These are phyloP conservation scores for Lacanobia oleracea DNA, from an alignment of 2,888 invertebrate genomes.

Conservation along the genomic window DNA sequence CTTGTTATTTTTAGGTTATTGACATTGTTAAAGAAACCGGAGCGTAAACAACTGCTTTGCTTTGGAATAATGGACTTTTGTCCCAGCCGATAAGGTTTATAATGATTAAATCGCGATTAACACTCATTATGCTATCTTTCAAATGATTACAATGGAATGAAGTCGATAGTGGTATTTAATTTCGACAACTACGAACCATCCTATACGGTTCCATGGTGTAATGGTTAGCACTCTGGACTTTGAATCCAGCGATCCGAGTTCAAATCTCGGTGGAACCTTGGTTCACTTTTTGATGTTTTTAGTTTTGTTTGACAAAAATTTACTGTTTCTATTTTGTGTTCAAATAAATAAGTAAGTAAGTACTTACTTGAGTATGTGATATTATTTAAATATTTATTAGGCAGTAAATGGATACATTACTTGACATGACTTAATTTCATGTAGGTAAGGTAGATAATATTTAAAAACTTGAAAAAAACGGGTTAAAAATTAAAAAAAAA, in stretches of 20 bases:
- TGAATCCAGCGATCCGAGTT: constrained; percentile 96
- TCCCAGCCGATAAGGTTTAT: background rate
- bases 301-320: background rate
- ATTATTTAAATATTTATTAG: no score
- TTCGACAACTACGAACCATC: constrained; percentile 1
- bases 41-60: background rate
- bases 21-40: constrained; percentile 15
- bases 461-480: no score
- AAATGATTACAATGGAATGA: background rate
- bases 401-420: no score
- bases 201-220: constrained; percentile 93
- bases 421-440: no score
- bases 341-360: no score
- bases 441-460: no score
- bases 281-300: constrained; percentile 42
- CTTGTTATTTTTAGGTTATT: constrained; percentile 22
- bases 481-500: no score
- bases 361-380: no score
- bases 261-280: constrained; percentile 95
- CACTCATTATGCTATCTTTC: constrained; percentile 22
- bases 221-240: constrained; percentile 96
- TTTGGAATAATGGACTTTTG: constrained; percentile 1
- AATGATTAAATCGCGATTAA: background rate
- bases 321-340: background rate
- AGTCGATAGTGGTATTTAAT: constrained; percentile 35